Evolutionary conservation across 2,888 invertebrate species (phyloP).

Genomic region (Sinhomidia bicolor): DNA sequence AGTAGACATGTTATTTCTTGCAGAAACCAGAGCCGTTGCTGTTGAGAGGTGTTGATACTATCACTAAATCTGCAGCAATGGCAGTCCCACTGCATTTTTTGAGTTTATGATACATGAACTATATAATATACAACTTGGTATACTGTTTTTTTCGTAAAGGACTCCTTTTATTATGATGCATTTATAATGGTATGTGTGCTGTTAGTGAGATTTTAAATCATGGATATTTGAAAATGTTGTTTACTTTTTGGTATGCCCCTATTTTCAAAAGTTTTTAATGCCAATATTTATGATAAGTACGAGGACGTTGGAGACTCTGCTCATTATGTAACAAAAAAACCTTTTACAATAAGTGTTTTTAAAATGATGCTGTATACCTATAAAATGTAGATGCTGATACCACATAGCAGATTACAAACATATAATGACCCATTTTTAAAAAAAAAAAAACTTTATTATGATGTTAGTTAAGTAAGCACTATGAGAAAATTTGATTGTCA

Average conservation of each 20-base stretch:
- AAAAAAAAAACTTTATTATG: too few relatives aligned
- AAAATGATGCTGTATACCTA: background rate
- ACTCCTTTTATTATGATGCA: background rate
- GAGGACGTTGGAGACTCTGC: conserved; percentile 15
- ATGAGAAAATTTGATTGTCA: background rate
- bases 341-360: background rate
- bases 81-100: too few relatives aligned
- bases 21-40: background rate
- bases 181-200: background rate
- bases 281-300: background rate
- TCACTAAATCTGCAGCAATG: background rate
- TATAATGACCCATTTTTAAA: conserved; percentile 53
- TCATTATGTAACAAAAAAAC: conserved; percentile 1
- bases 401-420: background rate
- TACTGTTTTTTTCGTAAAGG: background rate
- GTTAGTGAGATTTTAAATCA: background rate
- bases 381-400: background rate
- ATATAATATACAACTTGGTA: too few relatives aligned
- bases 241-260: background rate
- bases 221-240: background rate
- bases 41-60: background rate
- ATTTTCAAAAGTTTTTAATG: background rate
- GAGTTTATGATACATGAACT: too few relatives aligned
- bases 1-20: background rate
- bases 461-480: background rate